Conservation (phyloP, 2,113 vertebrate genomes). For the Eurystomus gularis region DNA sequence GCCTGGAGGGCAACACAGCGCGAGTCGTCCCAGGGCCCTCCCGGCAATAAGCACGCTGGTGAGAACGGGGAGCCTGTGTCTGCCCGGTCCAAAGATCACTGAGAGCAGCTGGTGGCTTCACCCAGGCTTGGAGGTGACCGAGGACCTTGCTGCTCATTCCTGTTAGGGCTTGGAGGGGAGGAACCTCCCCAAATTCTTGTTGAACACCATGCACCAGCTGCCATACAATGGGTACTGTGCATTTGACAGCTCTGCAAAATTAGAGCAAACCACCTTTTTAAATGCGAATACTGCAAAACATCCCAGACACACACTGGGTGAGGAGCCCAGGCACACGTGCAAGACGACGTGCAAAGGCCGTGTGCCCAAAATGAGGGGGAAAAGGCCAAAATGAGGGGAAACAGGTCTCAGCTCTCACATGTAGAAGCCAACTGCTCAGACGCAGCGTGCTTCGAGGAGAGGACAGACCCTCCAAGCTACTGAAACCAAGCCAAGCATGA, state of each 20-base stretch:
- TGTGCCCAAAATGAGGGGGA: neutral
- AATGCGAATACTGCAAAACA: neutral
- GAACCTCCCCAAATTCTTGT: neutral
- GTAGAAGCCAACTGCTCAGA: rapidly evolving
- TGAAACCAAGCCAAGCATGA: neutral
- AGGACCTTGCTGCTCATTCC: neutral
- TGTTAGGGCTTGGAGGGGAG: neutral
- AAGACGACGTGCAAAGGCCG: neutral
- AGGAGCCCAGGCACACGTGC: rapidly evolving
- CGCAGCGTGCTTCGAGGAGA: neutral
- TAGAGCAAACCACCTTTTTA: neutral
- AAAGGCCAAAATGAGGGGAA: neutral
- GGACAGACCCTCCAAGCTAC: neutral
- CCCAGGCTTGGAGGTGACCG: neutral
- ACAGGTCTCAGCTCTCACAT: neutral
- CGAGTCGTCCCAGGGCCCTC: neutral
- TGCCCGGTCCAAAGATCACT: neutral
- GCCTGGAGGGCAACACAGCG: neutral
- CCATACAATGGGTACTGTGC: neutral
- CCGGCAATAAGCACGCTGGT: neutral
- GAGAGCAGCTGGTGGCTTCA: neutral
- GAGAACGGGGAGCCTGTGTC: neutral
- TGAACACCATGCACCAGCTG: neutral
- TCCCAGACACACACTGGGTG: neutral
- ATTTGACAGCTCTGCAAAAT: neutral